Conservation (phyloP, 1,140 invertebrate genomes). For the Trachymyrmex septentrionalis region DNA sequence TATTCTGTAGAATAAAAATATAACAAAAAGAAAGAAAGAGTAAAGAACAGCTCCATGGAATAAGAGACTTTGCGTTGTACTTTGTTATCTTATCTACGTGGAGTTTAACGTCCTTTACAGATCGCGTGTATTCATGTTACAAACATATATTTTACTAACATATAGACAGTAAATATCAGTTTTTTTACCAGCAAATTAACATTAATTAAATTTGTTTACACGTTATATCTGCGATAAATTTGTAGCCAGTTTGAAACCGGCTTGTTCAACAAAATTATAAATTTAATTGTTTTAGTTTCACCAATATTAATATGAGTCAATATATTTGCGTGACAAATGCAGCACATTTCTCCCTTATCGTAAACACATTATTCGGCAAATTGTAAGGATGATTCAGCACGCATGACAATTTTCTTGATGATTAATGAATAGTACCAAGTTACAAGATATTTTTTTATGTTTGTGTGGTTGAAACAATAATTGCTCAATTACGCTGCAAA, state of each 20-base stretch:
- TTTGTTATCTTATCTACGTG: not conserved
- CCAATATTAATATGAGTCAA: constrained; percentile 27
- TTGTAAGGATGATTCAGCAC: constrained; percentile 64
- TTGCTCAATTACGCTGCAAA: constrained; percentile 62
- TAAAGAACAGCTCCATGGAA: not conserved
- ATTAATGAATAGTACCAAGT: constrained; percentile 21
- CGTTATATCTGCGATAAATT: constrained; percentile 24
- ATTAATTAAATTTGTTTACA: constrained; percentile 22
- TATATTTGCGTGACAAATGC: constrained; percentile 31
- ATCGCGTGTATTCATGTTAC: not conserved
- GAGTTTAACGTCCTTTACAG: not conserved
- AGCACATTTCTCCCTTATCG: constrained; percentile 22
- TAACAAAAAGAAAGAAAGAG: not conserved
- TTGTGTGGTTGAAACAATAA: not conserved
- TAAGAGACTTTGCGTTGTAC: not conserved
- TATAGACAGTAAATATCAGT: not conserved
- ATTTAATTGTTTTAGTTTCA: constrained; percentile 38
- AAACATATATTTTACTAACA: not conserved
- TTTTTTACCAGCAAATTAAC: constrained; percentile 11
- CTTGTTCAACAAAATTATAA: constrained; percentile 19
- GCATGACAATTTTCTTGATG: constrained; percentile 48
- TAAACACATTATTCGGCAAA: constrained; percentile 46
- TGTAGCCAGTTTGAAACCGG: constrained; percentile 8
- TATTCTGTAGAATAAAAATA: not conserved
- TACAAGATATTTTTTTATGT: constrained; percentile 37